Conservation (phyloP, 2,113 vertebrate species). For the Dolichallabes microphthalmus region DNA sequence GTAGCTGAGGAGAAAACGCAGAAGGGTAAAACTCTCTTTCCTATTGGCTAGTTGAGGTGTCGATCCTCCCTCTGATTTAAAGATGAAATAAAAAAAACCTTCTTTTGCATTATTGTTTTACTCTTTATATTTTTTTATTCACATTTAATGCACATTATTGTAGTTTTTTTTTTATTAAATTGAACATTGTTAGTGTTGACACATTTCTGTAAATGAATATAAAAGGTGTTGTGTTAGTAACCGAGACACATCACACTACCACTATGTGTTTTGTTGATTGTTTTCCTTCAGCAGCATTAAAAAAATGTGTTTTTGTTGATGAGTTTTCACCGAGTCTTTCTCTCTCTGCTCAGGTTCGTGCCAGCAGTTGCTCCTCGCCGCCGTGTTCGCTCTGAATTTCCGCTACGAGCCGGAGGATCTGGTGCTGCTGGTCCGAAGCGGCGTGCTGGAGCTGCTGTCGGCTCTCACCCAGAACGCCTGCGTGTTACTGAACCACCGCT, state of each 20-base stretch:
- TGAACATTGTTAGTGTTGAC: no score
- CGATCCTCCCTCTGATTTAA: no score
- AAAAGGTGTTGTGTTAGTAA: neutral
- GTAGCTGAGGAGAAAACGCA: slow-evolving; percentile 66
- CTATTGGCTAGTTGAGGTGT: no score
- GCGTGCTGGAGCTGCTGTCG: slow-evolving; percentile 75
- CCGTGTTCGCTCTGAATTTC: slow-evolving; percentile 77
- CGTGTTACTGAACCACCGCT: slow-evolving; percentile 73
- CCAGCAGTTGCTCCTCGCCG: slow-evolving; percentile 75
- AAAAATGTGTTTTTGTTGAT: neutral
- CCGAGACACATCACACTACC: neutral
- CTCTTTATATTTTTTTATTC: no score
- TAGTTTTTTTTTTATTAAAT: no score
- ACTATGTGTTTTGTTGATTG: neutral
- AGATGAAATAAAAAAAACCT: no score
- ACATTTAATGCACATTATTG: no score
- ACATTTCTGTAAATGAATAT: neutral
- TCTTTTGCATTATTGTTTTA: no score
- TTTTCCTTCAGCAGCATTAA: neutral
- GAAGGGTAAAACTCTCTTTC: slow-evolving; percentile 59
- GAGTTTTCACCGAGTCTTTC: neutral
- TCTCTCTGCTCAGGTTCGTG: slow-evolving; percentile 63
- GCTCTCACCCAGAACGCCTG: slow-evolving; percentile 74
- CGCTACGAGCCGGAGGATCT: slow-evolving; percentile 75
- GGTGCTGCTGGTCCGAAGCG: slow-evolving; percentile 71